Evolutionary conservation across 35 echinoderm and acorn worm species (phyloP).

Genomic region (Apostichopus japonicus): DNA sequence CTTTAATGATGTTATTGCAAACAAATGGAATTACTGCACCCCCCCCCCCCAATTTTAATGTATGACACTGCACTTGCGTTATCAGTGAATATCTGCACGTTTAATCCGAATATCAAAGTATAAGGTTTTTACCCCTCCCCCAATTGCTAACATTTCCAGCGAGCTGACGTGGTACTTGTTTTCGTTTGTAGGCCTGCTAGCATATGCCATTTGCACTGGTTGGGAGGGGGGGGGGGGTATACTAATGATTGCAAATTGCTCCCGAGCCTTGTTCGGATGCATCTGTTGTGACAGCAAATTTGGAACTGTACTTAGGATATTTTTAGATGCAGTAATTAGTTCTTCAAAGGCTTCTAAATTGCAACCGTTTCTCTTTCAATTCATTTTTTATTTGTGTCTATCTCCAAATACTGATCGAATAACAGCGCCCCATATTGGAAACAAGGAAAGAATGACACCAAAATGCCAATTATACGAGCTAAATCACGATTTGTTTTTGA

Average conservation of each 20-base stretch:
- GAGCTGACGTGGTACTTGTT: no score
- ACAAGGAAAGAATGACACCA: neutral
- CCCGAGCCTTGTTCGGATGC: conserved; percentile 37
- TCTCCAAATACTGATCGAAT: neutral
- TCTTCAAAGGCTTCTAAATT: conserved; percentile 10
- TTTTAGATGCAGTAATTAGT: neutral
- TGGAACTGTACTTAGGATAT: neutral
- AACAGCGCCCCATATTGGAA: conserved; percentile 39
- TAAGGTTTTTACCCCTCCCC: no score
- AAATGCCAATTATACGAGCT: conserved; percentile 13
- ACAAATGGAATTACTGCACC: no score
- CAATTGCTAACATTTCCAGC: no score
- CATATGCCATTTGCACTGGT: conserved; percentile 21
- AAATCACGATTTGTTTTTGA: conserved; percentile 5
- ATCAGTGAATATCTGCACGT: no score
- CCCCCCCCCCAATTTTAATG: no score
- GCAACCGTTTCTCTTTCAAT: neutral
- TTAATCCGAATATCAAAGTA: no score
- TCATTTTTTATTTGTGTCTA: conserved; percentile 17
- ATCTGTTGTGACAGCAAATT: conserved; percentile 21
- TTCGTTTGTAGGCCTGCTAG: no score
- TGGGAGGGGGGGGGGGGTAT: neutral
- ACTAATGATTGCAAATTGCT: neutral
- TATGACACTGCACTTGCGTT: no score
- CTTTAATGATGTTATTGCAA: no score